Evolutionary conservation across 1,140 invertebrate species (phyloP).

Genomic region (Eurosta solidaginis): DNA sequence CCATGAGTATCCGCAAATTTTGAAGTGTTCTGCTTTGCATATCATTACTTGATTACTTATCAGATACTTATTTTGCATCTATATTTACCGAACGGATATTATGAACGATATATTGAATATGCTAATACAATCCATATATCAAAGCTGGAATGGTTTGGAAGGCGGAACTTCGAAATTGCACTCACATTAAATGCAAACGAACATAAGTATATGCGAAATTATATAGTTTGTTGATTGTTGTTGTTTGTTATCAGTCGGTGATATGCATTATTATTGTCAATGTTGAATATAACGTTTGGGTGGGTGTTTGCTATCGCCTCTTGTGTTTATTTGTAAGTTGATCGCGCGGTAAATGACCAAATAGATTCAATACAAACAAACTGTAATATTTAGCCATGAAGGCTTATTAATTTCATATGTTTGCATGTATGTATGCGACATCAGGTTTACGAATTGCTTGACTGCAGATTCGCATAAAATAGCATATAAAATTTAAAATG

Average conservation of each 20-base stretch:
- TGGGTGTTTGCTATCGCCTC: neutral
- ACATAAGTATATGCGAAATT: neutral
- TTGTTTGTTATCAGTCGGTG: neutral
- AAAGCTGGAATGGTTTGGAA: neutral
- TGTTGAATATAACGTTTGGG: too few species aligned
- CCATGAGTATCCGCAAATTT: too few species aligned
- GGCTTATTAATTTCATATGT: neutral
- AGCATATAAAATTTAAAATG: neutral
- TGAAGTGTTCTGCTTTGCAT: too few species aligned
- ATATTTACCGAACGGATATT: conserved; percentile 7
- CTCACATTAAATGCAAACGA: neutral
- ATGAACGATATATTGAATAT: neutral
- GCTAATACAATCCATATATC: too few species aligned
- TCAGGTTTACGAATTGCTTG: neutral
- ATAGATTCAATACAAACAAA: conserved; percentile 1
- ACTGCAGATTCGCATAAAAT: neutral
- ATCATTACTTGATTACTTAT: conserved; percentile 24
- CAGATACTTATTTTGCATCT: neutral
- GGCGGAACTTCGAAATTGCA: neutral
- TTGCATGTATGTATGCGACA: neutral
- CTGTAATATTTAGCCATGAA: neutral
- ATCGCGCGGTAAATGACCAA: conserved; percentile 12
- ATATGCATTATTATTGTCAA: neutral
- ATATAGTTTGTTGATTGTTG: neutral
- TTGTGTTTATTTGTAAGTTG: neutral